These are phyloP conservation scores for Hippocampus barbouri DNA, from an alignment of 2,113 vertebrate species.

Conservation along the genomic window DNA sequence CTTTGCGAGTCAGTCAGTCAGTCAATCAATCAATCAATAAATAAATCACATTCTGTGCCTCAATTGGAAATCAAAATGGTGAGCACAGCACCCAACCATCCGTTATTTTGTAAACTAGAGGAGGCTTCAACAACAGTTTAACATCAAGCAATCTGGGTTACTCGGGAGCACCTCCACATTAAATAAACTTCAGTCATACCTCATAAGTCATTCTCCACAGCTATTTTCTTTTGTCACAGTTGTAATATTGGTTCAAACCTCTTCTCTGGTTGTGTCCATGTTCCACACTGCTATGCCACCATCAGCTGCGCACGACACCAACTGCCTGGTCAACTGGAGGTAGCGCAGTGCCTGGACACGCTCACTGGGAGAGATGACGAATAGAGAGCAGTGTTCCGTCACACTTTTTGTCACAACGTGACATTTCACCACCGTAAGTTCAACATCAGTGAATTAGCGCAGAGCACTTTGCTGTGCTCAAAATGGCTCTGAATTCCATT, in stretches of 20 bases:
- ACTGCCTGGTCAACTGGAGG: slow-evolving; percentile 85
- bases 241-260: slow-evolving; percentile 70
- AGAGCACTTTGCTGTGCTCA: neutral
- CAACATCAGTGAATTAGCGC: neutral
- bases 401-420: neutral
- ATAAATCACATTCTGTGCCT: no score
- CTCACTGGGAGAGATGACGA: slow-evolving; percentile 72
- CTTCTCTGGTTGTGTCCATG: slow-evolving; percentile 91
- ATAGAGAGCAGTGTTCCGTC: neutral
- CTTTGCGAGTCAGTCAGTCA: no score
- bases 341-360: slow-evolving; percentile 90
- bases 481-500: neutral
- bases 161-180: neutral
- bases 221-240: neutral
- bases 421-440: neutral
- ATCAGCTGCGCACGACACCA: slow-evolving; percentile 90
- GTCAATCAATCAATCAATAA: no score
- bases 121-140: neutral
- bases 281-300: slow-evolving; percentile 97
- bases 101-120: no score
- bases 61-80: no score
- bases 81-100: no score
- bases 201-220: neutral
- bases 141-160: neutral
- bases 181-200: neutral